These are phyloP conservation scores for Temnothorax longispinosus DNA, from an alignment of 1,140 invertebrate species.

Conservation along the genomic window DNA sequence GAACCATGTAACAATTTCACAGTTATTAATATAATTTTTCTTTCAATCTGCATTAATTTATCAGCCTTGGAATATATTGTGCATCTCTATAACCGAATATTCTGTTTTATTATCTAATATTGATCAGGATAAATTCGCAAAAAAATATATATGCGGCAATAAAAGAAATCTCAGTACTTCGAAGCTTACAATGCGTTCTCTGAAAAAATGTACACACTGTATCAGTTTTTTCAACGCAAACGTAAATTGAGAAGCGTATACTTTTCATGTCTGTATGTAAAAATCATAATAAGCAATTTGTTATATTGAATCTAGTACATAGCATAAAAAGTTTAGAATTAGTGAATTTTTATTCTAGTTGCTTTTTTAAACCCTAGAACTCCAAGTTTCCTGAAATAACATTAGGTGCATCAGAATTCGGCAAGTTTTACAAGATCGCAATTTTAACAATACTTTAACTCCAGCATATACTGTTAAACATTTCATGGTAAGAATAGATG, in stretches of 20 bases:
- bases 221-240: slow-evolving; percentile 34
- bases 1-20: neutral
- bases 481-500: neutral
- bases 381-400: neutral
- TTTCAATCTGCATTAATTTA: neutral
- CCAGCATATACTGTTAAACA: neutral
- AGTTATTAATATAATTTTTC: neutral
- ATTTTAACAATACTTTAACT: neutral
- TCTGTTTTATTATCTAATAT: neutral
- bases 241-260: slow-evolving; percentile 20
- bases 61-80: neutral
- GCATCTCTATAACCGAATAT: neutral
- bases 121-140: neutral
- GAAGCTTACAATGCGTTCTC: slow-evolving; percentile 59
- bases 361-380: neutral
- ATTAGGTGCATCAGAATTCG: neutral
- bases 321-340: neutral
- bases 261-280: slow-evolving; percentile 2
- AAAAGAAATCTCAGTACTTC: neutral
- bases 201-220: slow-evolving; percentile 59
- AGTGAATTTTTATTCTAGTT: neutral
- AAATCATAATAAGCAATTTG: neutral
- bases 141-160: neutral
- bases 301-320: neutral
- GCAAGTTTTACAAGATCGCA: neutral